Base-by-base conservation (phyloP, 1,140 invertebrate genomes). In the Scaptomyza hsui region DNA sequence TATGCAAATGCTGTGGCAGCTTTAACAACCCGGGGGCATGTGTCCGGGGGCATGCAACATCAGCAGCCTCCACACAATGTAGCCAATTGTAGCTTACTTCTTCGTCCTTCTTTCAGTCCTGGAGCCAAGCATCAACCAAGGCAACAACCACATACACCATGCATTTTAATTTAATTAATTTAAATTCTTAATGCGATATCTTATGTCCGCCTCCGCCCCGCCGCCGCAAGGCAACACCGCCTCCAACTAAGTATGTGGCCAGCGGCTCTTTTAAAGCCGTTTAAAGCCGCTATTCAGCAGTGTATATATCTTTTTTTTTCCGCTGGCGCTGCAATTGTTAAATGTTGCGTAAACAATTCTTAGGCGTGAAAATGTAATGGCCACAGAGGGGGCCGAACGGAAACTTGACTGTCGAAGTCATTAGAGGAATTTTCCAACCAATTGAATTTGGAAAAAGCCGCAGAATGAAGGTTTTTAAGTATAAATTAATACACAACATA, bases 141-240 rank as follows among this genome's bases (percentile, higher is more conserved):
- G 26, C 26, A 59, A 18, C 16, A 39, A 45, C 49, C 51, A 64
- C 51, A 70, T 49, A 61, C 47, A 53, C 77, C 64, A 86, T 83
- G 81, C 81, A 85, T 88, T 85, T 86, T 77, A 88, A 86, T 85
- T 85, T 85, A 88, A 85, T 86, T 85, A 85, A 85, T 85, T 85
- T 85, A 86, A 85, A 85, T 85, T 86, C 77, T 86, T 86, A 85
- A 85, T 85, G 80, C 75, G 80, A 86, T 86, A 85, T 79, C 64
- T 65, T 72, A 42, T 59, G 49, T 48, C 80, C n/a, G 32, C 32
- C 32, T 37, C 32, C 32, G 10, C 32, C 4, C 24, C 24, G 24
- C 24, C 24, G 2, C n/a, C 12, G n/a, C 32, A 4, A 9, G 19
- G 65, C 49, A 62, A 69, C 59, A 68, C 37, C 48, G 63, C 53